A percentile compares a stretch with the other conserved stretches of the same genome.
These are phyloP conservation scores for Phalacrocorax brasilianus DNA, from an alignment of 2,113 vertebrate species.

Conservation along the genomic window DNA sequence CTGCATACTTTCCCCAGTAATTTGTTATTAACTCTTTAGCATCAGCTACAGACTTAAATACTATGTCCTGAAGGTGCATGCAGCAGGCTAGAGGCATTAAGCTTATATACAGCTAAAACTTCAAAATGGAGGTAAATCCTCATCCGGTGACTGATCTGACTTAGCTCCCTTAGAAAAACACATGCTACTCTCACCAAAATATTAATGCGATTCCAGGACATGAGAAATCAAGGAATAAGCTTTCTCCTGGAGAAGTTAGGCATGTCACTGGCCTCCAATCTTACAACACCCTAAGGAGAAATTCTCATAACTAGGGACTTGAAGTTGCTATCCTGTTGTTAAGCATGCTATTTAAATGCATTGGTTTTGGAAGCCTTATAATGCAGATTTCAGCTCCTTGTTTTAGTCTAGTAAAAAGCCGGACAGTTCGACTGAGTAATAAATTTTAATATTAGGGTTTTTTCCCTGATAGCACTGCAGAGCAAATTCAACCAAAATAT, in stretches of 20 bases:
- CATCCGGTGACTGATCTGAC: not conserved
- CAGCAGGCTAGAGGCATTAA: not conserved
- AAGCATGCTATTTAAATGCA: constrained; percentile 76
- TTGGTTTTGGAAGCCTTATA: constrained; percentile 54
- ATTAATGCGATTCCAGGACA: not conserved
- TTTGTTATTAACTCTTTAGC: not conserved
- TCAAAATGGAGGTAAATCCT: not conserved
- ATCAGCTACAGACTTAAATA: not conserved
- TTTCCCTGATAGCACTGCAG: not conserved
- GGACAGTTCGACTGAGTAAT: constrained; percentile 59
- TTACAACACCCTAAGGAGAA: constrained; percentile 33
- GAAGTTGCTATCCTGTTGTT: constrained; percentile 40
- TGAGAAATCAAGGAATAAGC: not conserved
- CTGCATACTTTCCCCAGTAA: not conserved
- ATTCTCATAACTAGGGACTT: constrained; percentile 21
- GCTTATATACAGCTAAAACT: not conserved
- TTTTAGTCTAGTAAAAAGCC: constrained; percentile 39
- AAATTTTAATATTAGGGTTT: constrained; percentile 29
- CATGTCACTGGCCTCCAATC: not conserved
- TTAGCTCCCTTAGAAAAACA: not conserved
- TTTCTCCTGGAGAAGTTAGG: constrained; percentile 4
- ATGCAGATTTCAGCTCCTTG: constrained; percentile 48
- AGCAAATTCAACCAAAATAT: constrained; percentile 45
- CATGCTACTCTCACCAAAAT: not conserved
- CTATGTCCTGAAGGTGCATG: not conserved